Conservation (phyloP, 1,140 invertebrate species). For the Heliconius congener region DNA sequence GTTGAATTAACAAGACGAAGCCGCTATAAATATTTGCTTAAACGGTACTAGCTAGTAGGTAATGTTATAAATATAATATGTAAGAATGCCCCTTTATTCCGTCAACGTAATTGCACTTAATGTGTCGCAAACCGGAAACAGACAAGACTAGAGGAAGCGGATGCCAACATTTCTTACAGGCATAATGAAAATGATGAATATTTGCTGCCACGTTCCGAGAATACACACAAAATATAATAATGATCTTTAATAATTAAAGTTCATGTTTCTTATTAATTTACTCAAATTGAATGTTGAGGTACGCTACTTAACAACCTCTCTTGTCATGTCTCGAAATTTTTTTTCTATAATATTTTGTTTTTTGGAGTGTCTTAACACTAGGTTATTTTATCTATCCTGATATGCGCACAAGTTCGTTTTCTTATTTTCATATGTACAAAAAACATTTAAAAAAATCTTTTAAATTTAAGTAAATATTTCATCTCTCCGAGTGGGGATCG, state of each 20-base stretch:
- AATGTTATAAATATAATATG: slow-evolving; percentile 8
- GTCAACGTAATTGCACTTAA: slow-evolving; percentile 29
- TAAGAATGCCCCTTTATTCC: slow-evolving; percentile 29
- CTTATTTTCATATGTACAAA: no score
- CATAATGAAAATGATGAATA: slow-evolving; percentile 46
- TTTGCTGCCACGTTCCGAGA: slow-evolving; percentile 30
- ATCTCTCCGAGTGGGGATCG: no score
- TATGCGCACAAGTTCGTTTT: no score
- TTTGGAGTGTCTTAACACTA: no score
- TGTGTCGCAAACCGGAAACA: slow-evolving; percentile 41
- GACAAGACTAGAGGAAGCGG: slow-evolving; percentile 42
- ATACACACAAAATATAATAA: slow-evolving; percentile 27
- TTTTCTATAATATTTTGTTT: no score
- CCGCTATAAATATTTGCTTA: neutral
- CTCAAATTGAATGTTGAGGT: no score
- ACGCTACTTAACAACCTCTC: no score
- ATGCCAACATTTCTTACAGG: slow-evolving; percentile 45
- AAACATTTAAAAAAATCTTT: no score
- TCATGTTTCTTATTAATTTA: no score
- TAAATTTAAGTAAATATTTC: no score
- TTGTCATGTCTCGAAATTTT: no score
- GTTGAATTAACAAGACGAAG: neutral
- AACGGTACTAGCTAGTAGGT: neutral
- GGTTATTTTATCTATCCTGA: no score
- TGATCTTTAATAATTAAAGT: neutral